These are phyloP conservation scores for Grantiella picta DNA, from an alignment of 2,113 vertebrate species.

Conservation along the genomic window DNA sequence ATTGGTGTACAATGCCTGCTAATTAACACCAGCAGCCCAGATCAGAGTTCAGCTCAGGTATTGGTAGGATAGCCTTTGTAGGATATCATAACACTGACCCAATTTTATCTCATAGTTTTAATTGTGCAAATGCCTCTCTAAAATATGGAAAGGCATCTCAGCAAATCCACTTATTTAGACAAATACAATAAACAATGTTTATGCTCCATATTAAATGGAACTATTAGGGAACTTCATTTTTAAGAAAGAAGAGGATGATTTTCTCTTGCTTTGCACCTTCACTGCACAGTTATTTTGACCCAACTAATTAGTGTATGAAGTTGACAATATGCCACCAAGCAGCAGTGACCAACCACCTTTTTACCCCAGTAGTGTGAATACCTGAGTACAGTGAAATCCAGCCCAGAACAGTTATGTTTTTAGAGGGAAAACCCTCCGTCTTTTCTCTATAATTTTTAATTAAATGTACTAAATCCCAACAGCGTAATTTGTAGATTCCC, in stretches of 20 bases:
- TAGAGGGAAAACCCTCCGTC: background rate
- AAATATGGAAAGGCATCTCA: background rate
- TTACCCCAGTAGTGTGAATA: background rate
- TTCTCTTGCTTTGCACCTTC: background rate
- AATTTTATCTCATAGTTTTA: background rate
- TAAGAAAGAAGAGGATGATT: background rate
- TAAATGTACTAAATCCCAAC: background rate
- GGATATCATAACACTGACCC: background rate
- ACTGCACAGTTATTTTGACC: background rate
- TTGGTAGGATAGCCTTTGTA: background rate
- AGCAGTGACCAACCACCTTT: background rate
- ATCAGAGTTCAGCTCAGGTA: conserved; percentile 33
- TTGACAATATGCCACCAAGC: background rate
- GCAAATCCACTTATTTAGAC: background rate
- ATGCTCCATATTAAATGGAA: background rate
- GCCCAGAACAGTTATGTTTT: background rate
- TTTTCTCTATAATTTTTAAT: background rate
- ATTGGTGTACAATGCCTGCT: conserved; percentile 22
- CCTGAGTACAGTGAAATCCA: background rate
- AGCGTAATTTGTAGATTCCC: background rate
- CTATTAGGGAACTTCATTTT: background rate
- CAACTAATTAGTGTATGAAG: background rate
- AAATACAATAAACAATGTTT: background rate
- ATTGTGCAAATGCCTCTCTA: conserved; percentile 32
- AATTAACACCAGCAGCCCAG: conserved; percentile 47